phyloP scores from a whole-genome alignment of 2,888 invertebrate species.

The Pilophorus perplexus region DNA sequence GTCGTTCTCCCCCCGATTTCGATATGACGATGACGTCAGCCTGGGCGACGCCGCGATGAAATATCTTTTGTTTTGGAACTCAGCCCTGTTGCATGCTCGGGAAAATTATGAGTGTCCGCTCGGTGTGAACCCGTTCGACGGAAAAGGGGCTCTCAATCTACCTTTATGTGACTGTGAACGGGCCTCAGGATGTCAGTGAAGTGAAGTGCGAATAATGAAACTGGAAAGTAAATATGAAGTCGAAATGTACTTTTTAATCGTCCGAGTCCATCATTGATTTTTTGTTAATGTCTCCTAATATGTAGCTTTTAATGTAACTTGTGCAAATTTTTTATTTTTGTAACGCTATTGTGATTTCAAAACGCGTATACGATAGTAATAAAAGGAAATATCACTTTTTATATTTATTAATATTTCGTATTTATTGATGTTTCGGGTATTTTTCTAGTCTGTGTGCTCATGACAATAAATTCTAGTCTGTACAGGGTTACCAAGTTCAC shows the following conservation, averaged over 20 bases:
- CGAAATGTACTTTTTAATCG: constrained; percentile 30
- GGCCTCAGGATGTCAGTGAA: no score
- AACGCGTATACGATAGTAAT: constrained; percentile 34
- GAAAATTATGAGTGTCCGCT: constrained; percentile 45
- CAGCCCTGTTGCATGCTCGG: constrained; percentile 48
- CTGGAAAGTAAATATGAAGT: constrained; percentile 20
- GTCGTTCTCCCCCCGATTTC: neutral
- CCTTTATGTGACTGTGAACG: no score
- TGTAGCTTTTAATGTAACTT: constrained; percentile 26
- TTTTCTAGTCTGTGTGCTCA: constrained; percentile 44
- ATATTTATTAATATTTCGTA: constrained; percentile 34
- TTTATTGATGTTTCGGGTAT: constrained; percentile 25
- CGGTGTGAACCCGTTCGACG: constrained; percentile 22
- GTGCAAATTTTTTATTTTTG: constrained; percentile 29
- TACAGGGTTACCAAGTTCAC: constrained; percentile 43
- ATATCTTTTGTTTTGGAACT: constrained; percentile 48
- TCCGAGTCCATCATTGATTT: constrained; percentile 29
- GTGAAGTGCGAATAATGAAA: constrained; percentile 24
- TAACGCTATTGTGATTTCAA: constrained; percentile 31
- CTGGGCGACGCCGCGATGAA: constrained; percentile 46
- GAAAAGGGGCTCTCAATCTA: no score
- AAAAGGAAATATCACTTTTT: constrained; percentile 36
- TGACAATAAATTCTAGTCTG: constrained; percentile 45
- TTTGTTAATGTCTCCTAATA: constrained; percentile 25
- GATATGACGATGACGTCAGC: constrained; percentile 23